A percentile compares a stretch with the other conserved stretches of the same genome.
phyloP scores from a whole-genome alignment of 2,888 invertebrate genomes.

The Xylota segnis region DNA sequence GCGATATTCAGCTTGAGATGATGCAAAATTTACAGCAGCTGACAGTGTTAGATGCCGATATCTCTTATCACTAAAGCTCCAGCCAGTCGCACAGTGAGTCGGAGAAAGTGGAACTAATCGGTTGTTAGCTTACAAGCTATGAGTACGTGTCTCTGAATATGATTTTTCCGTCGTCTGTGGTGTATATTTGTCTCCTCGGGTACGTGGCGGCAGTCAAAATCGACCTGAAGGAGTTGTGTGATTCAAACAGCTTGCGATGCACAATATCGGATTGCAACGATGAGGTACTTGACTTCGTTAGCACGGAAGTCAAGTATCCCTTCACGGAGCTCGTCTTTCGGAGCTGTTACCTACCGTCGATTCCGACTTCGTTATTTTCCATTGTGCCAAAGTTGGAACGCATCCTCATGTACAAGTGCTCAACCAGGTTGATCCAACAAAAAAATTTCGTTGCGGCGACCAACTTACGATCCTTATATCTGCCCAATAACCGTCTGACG shows the following conservation, averaged over 20 bases:
- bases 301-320: not conserved
- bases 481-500: constrained; percentile 80
- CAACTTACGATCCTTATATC: constrained; percentile 77
- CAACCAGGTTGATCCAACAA: constrained; percentile 76
- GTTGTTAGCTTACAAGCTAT: constrained; percentile 46
- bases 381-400: constrained; percentile 79
- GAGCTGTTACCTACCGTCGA: constrained; percentile 77
- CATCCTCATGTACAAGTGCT: constrained; percentile 80
- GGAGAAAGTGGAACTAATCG: constrained; percentile 53
- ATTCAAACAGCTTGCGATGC: constrained; percentile 27
- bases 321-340: constrained; percentile 77
- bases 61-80: constrained; percentile 48
- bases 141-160: constrained; percentile 26
- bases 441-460: constrained; percentile 77
- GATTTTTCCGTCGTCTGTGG: constrained; percentile 24
- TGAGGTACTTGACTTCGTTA: constrained; percentile 18
- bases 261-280: constrained; percentile 52
- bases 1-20: not conserved
- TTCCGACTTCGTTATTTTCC: constrained; percentile 79
- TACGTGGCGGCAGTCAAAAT: constrained; percentile 40
- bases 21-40: constrained; percentile 42
- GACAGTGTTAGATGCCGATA: constrained; percentile 19
- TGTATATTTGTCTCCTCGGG: constrained; percentile 33
- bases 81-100: constrained; percentile 49
- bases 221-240: constrained; percentile 34